Evolutionary conservation across 2,797 vertebrate genomes (phyloP), one percentile per base, ranked within the genome.

Genomic region (Syngnathus acus): DNA sequence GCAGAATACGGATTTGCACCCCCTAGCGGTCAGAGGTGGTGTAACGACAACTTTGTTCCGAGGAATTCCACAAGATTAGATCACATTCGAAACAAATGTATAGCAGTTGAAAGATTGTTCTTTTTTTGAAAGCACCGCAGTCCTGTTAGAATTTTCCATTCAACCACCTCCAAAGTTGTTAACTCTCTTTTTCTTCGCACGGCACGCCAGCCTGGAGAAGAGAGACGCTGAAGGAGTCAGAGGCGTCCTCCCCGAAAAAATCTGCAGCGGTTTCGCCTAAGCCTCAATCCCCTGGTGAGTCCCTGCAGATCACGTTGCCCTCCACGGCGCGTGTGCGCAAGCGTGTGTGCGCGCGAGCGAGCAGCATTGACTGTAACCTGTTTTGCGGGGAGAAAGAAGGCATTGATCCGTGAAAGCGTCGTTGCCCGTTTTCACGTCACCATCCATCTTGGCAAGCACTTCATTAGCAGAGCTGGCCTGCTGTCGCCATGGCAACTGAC

Each of bases 201-300:
- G 62, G 0, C 54, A 74, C 80, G 26, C 26, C 32, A 99, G 96
- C 88, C 32, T 72, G 85, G 2, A 94, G 93, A 83, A 97, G 91
- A 84, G 94, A 97, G 68, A 66, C 79, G 26, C 92, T 91, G 26
- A 96, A 91, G 85, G 93, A 94, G 68, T 81, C 83, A 61, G 93
- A 95, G 55, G 70, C 78, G 68, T 93, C 91, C 9, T 95, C 95
- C 19, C 95, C 95, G 6, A 97, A 95, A 88, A 92, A 89, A 78
- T 89, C 86, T 69, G 89, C 79, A 0, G 83, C 91, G 74, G 86
- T 94, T 65, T 68, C 93, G 3, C 91, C 92, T 65, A 99, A 96
- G 62, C 90, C 91, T 48, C 94, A 95, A 62, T 96, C 95, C 8
- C 94, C 94, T 82, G 92, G 95, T 98, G 92, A 86, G 89, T 82